Evolutionary conservation across 2,113 vertebrate genomes (phyloP), one percentile per base, ranked within the genome.

Genomic region (Axis porcinus): DNA sequence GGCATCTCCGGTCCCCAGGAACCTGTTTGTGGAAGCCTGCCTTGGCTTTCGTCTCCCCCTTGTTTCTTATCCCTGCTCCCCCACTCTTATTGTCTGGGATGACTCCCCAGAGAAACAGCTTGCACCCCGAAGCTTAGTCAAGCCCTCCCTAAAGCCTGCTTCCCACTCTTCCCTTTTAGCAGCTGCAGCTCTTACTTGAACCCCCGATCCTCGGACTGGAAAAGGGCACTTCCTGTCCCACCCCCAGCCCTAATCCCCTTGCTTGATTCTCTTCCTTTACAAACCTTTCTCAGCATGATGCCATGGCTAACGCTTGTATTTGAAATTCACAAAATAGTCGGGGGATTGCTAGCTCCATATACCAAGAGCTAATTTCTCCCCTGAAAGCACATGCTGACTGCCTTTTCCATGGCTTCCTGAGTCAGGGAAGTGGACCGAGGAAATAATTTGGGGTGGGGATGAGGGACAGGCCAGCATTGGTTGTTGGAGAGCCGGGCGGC

Each of bases 161-260:
- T 60, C 28, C 12, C 21, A 13, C 43, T 70, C 45, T 79, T 57
- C 62, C n/a, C 74, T 78, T 70, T 64, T n/a, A 23, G 74, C n/a
- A 45, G 67, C 67, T 47, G 3, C 14, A 15, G 50, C 43, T 85
- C 57, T 81, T 82, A 50, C 76, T 30, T 50, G 60, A 55, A 88
- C 14, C 27, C 47, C 6, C 15, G 21, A 54, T 17, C n/a, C 25
- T 4, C 16, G 30, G 47, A 27, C 64, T 54, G 12, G n/a, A 62
- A 76, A 27, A 82, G 1, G 16, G 17, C n/a, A 21, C 2, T 14
- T 83, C 19, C 74, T 74, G 9, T 55, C 21, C 70, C 50, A 19
- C 4, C 55, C 54, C 16, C 2, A 25, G 8, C 36, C 23, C 25
- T 47, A 45, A 0, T 11, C 19, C 25, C 6, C 2, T 30, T 17